These are phyloP conservation scores for Sinosuthora webbiana DNA, from an alignment of 2,113 vertebrate species.

Conservation along the genomic window DNA sequence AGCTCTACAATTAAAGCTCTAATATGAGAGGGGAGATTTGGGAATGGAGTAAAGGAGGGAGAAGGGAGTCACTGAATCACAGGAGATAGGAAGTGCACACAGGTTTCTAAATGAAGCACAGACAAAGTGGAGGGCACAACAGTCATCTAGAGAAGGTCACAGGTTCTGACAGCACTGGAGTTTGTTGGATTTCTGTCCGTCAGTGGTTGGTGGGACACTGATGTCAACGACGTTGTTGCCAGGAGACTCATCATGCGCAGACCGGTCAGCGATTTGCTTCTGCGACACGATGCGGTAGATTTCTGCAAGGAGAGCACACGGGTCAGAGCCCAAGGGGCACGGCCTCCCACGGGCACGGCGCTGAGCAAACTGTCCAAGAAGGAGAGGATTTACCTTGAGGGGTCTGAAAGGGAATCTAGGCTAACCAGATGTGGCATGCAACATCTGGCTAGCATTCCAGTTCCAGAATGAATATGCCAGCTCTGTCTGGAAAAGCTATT, in stretches of 20 bases:
- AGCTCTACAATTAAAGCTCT: constrained; percentile 66
- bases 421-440: neutral
- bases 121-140: constrained; percentile 51
- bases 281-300: constrained; percentile 97
- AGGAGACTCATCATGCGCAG: constrained; percentile 90
- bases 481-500: neutral
- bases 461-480: rapidly evolving
- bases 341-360: rapidly evolving
- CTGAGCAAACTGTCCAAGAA: neutral
- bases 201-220: constrained; percentile 92
- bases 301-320: constrained; percentile 71
- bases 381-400: neutral
- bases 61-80: constrained; percentile 64
- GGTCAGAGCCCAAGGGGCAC: neutral
- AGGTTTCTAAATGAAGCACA: constrained; percentile 72
- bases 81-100: constrained; percentile 70
- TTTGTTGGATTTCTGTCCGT: constrained; percentile 92
- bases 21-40: constrained; percentile 22
- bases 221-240: constrained; percentile 98
- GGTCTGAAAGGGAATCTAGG: neutral
- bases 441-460: neutral
- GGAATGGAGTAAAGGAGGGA: constrained; percentile 23
- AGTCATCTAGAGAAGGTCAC: constrained; percentile 76
- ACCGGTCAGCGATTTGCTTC: constrained; percentile 94
- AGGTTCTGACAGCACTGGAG: constrained; percentile 95